Evolutionary conservation across 1,140 invertebrate genomes (phyloP).

Genomic region (Fopius arisanus): DNA sequence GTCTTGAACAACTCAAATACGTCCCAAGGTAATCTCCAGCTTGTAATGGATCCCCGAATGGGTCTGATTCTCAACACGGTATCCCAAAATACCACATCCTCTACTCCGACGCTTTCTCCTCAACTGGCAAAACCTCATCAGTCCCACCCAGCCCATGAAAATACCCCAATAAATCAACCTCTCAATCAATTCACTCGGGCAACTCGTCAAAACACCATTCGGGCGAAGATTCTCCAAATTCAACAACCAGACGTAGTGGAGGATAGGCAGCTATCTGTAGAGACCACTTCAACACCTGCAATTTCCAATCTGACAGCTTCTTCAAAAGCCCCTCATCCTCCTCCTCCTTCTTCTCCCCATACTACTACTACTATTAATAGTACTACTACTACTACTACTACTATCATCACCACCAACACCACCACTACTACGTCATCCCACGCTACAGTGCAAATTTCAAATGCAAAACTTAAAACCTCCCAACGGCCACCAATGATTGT

Average conservation of each 20-base stretch:
- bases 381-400: too few relatives aligned
- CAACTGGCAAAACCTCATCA: background rate
- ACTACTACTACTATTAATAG: too few relatives aligned
- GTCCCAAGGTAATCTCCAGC: conserved; percentile 61
- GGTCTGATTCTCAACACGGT: conserved; percentile 64
- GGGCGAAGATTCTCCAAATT: conserved; percentile 24
- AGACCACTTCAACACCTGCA: conserved; percentile 40
- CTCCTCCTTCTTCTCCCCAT: too few relatives aligned
- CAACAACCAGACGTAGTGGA: conserved; percentile 55
- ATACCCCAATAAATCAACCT: background rate
- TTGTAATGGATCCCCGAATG: conserved; percentile 66
- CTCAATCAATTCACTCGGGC: background rate
- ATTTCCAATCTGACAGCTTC: too few relatives aligned
- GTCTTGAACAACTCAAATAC: conserved; percentile 54
- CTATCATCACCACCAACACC: too few relatives aligned
- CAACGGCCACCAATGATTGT: conserved; percentile 26
- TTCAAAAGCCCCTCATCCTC: background rate
- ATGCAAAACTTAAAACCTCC: conserved; percentile 52
- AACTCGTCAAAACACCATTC: background rate
- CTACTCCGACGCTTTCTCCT: background rate
- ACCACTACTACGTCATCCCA: background rate
- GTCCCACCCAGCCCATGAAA: background rate
- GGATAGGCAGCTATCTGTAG: conserved; percentile 43
- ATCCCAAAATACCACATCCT: conserved; percentile 45
- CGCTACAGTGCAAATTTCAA: conserved; percentile 32